Evolutionary conservation across 2,797 vertebrate species (phyloP).

Genomic region (Falco columbarius): DNA sequence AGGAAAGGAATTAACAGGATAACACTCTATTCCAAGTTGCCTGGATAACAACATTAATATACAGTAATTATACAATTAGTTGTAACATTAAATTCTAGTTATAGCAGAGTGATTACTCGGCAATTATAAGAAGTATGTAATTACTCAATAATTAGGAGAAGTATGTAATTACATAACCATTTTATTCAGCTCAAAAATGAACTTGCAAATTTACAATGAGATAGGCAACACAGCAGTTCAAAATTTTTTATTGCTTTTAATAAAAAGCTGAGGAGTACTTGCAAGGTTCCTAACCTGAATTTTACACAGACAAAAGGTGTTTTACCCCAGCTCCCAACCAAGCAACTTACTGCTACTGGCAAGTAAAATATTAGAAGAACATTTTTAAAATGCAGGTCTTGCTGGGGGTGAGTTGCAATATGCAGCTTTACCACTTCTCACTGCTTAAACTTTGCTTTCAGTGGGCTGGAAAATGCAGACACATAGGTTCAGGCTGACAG

Average conservation of each 20-base stretch:
- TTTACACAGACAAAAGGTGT: constrained; percentile 5
- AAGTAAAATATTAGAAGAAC: neutral
- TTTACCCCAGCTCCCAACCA: neutral
- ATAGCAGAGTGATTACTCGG: constrained; percentile 82
- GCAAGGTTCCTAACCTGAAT: neutral
- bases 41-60: constrained; percentile 81
- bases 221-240: constrained; percentile 17
- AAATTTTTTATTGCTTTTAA: constrained; percentile 26
- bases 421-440: constrained; percentile 41
- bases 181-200: constrained; percentile 75
- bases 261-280: neutral
- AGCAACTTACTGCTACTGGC: neutral
- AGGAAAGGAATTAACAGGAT: constrained; percentile 60
- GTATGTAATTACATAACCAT: constrained; percentile 82
- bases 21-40: constrained; percentile 74
- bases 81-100: constrained; percentile 83
- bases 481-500: constrained; percentile 49
- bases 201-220: constrained; percentile 66
- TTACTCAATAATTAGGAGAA: constrained; percentile 85
- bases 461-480: constrained; percentile 69
- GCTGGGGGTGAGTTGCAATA: neutral
- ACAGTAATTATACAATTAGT: constrained; percentile 84
- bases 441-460: constrained; percentile 53
- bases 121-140: constrained; percentile 85
- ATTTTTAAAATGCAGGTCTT: constrained; percentile 44